Base-by-base conservation (phyloP, 2,797 vertebrate genomes). In the Spinus olivaceus region DNA sequence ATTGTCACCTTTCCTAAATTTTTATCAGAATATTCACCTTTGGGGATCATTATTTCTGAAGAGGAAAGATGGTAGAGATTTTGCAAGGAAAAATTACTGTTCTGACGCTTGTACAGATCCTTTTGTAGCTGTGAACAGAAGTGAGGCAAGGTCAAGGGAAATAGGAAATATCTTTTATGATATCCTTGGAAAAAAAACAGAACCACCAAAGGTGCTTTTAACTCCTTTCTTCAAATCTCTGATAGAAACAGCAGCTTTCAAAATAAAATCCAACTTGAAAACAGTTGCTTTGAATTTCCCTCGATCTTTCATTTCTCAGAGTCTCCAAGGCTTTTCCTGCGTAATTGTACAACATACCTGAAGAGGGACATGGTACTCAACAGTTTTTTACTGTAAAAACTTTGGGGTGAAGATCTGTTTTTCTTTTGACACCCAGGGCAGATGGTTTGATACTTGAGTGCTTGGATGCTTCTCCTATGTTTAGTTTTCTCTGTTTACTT, bases 101-200 rank as follows among this genome's bases (percentile, higher is more conserved):
- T 88, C 69, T 89, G 78, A 83, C 64, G 72, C 46, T 85, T 91
- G 44, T 35, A 9, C 53, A 30, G 18, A 50, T 88, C 80, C 76
- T 90, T 94, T 83, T 90, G 80, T 79, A 81, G 57, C n/a, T 92
- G 65, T 79, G 85, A 94, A 86, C 8, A 83, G 50, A 94, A 66
- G 80, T 86, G 69, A 96, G 20, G 15, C 16, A 59, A 91, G 85
- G 90, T 92, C 5, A 0, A 23, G 16, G 57, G 70, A 94, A 94
- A 94, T n/a, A 83, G 39, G 72, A 91, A 94, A 78, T 78, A 74
- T 24, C 49, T 94, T 92, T 78, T 85, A 64, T 87, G 35, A 80
- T 81, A 73, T 25, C 32, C 17, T 60, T 46, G 24, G 24, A 69
- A 93, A 81, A 81, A 63, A 59, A 59, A 5, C 21, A 17, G 24